Evolutionary conservation across 2,797 vertebrate species (phyloP), one percentile per base, ranked within the genome.

Genomic region (Pelodytes ibericus): DNA sequence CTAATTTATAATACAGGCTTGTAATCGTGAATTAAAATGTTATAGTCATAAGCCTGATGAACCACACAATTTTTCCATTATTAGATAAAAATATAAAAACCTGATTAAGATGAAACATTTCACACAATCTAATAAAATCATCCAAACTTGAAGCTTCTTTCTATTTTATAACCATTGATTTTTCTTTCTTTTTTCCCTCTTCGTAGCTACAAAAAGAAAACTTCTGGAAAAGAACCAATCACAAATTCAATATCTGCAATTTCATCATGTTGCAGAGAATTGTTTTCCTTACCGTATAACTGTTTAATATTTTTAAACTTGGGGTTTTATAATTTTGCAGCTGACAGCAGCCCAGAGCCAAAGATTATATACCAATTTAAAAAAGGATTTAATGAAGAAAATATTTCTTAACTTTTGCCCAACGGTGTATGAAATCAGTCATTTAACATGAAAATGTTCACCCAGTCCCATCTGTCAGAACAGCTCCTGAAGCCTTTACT

Each of bases 121-220:
- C 18, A 47, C 56, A 30, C 13, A 2, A 27, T 75, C 27, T 59
- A 49, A 75, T 75, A 41, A 69, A 75, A 75, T 62, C 44, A 69
- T 53, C 31, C 51, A 61, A 33, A 75, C 57, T 31, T 74, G 53
- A 49, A 68, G 27, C 20, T 74, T 16, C 53, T 61, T 69, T 20
- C 20, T 16, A 51, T 18, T 68, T 69, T 63, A 70, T n/a, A 87
- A 39, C 76, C 9, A 51, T 82, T 72, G 68, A 73, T 84, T 88
- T 87, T 77, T 86, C 86, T 80, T 39, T 72, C 24, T 70, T 51
- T 67, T 2, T 33, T 39, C 36, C 44, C 44, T n/a, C 18, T 1
- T 60, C 6, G 63, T 85, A 87, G 84, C 62, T 80, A 36, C 71
- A 87, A 81, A 74, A 82, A 84, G 27, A 74, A 85, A 89, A 89